Evolutionary conservation across 92 coral and sea anemone genomes (phyloP).

Genomic region (Blastomussa wellsi): DNA sequence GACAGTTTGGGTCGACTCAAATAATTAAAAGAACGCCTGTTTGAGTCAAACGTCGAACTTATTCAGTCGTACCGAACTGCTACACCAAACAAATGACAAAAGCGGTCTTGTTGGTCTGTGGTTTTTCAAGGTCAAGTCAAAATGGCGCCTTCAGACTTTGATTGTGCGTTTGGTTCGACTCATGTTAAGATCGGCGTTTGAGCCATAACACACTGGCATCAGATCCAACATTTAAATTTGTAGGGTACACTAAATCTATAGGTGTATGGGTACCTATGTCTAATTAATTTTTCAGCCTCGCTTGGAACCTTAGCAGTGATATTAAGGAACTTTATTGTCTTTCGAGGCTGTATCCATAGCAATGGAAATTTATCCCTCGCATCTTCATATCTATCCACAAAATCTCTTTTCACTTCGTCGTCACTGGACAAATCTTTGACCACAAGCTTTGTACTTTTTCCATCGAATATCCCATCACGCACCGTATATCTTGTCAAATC

Average conservation of each 20-base stretch:
- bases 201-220: neutral
- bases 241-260: neutral
- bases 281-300: neutral
- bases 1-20: too few species aligned
- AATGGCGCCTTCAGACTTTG: too few species aligned
- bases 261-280: neutral
- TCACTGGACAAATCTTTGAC: neutral
- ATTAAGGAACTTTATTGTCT: neutral
- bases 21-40: too few species aligned
- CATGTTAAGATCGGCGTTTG: too few species aligned
- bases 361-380: neutral
- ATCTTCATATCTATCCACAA: neutral
- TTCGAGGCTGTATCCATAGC: neutral
- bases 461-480: neutral
- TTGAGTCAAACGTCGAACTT: too few species aligned
- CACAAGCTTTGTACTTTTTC: neutral
- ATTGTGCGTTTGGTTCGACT: too few species aligned
- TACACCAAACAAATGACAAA: too few species aligned
- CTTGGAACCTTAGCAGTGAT: neutral
- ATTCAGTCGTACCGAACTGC: too few species aligned
- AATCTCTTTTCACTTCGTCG: neutral
- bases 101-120: too few species aligned
- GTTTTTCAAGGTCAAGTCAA: too few species aligned
- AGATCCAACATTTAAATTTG: neutral
- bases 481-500: neutral